Evolutionary conservation across 1,140 invertebrate genomes (phyloP).

Genomic region (Saccostrea echinata): DNA sequence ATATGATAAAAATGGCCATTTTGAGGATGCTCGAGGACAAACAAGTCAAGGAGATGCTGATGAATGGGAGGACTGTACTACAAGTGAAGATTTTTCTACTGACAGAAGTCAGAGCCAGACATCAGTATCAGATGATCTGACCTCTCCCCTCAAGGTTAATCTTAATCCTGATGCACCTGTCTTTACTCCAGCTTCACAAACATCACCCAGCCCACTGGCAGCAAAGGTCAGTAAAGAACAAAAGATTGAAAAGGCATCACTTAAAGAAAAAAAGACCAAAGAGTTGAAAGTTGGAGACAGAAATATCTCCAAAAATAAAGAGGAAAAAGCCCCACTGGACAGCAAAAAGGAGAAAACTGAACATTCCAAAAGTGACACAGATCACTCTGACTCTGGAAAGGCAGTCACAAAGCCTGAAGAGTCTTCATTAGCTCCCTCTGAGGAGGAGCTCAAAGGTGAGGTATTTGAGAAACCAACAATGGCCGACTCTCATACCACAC

Average conservation of each 20-base stretch:
- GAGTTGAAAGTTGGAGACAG: not conserved
- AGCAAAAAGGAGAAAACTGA: not conserved
- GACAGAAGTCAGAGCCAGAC: slow-evolving; percentile 53
- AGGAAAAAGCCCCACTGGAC: slow-evolving; percentile 18
- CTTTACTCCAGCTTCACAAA: slow-evolving; percentile 59
- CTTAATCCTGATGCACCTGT: slow-evolving; percentile 72
- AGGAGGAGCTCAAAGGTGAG: not conserved
- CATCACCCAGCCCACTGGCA: slow-evolving; percentile 62
- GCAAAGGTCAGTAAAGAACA: not conserved
- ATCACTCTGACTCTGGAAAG: not conserved
- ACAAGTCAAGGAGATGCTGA: slow-evolving; percentile 62
- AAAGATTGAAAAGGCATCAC: not conserved
- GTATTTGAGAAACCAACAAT: not conserved
- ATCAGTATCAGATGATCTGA: slow-evolving; percentile 53
- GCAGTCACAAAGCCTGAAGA: not conserved
- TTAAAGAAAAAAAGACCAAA: not conserved
- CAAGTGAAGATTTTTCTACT: slow-evolving; percentile 56
- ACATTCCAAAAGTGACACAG: slow-evolving; percentile 21
- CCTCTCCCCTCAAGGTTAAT: slow-evolving; percentile 55
- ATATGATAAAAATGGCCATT: slow-evolving; percentile 39
- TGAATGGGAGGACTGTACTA: slow-evolving; percentile 67
- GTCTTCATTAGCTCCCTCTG: not conserved
- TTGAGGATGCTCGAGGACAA: slow-evolving; percentile 44
- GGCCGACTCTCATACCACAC: not conserved
- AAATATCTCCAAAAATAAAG: not conserved